Base-by-base conservation (phyloP, 2,888 invertebrate genomes). In the Celastrina argiolus region DNA sequence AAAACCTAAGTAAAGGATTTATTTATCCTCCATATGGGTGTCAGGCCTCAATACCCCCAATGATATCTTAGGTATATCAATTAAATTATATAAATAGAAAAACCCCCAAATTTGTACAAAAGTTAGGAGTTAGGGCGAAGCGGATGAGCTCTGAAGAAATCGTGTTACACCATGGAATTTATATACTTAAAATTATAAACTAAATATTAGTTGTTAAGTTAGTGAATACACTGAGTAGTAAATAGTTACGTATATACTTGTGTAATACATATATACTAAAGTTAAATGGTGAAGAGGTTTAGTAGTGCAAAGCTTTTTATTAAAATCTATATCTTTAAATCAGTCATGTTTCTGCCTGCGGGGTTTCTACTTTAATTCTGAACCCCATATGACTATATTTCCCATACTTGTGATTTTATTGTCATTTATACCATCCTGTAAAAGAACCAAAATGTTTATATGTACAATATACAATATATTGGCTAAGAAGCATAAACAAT, bases 61-160 rank as follows among this genome's bases (percentile, higher is more conserved):
- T 7, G 8, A 7, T 2, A 7, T 36, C 36, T 36, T 7, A 36
- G 36, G 36, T 36, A 36, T 36, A 36, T 10, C 5, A 36, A 36
- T 36, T 36, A 12, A 7, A 12, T 61, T 58, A 63, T 10, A n/a
- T 56, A 28, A 56, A 58, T 56, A 58, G 45, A 51, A 61, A n/a
- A 31, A 59, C 34, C 59, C 42, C 16, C 18, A 56, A 39, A 51
- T 56, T 64, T 22, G 51, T 65, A 69, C 70, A 75, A 74, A 76
- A 83, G 88, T 88, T 89, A 88, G 82, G 81, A 86, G 89, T 90
- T 90, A 90, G 84, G 90, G 90, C 89, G 86, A 90, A 91, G 90
- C 90, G 83, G 82, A 90, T 90, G 90, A 90, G 84, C 88, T 82
- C 78, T 79, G 69, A 74, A 76, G 65, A 69, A 67, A 67, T 64